Conservation (phyloP, 2,113 vertebrate genomes). For the Macaca nemestrina region DNA sequence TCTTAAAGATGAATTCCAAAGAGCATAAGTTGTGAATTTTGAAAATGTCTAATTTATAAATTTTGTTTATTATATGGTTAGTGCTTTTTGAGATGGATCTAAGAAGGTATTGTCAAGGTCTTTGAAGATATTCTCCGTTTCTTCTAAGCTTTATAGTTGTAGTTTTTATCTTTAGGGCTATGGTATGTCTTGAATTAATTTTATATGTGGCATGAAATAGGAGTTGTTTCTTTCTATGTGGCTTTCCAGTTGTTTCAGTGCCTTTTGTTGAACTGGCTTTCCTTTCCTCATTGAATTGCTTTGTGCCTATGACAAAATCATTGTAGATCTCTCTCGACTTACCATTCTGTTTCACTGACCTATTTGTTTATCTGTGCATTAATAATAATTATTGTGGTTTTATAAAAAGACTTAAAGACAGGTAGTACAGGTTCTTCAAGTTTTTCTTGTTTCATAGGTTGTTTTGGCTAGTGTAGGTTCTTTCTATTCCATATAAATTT, state of each 20-base stretch:
- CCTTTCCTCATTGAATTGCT: background rate
- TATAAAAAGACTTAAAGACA: background rate
- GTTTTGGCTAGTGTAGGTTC: background rate
- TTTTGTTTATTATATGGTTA: background rate
- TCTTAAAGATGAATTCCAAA: background rate
- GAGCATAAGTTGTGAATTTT: background rate
- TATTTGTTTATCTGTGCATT: background rate
- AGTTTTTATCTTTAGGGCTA: background rate
- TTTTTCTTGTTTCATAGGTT: background rate
- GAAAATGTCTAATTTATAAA: background rate
- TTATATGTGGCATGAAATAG: background rate
- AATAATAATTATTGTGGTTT: background rate
- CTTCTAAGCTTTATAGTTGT: background rate
- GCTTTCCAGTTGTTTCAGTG: background rate
- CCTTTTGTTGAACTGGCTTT: background rate
- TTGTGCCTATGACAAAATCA: background rate
- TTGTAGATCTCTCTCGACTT: background rate
- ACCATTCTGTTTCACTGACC: background rate
- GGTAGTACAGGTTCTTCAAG: background rate
- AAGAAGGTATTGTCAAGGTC: background rate
- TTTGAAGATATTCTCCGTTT: background rate
- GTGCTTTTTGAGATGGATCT: background rate
- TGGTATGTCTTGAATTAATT: background rate
- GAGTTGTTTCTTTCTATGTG: background rate
- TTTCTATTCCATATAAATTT: background rate